phyloP scores from a whole-genome alignment of 2,797 vertebrate genomes.

The Oceanodroma leucorhoa region DNA sequence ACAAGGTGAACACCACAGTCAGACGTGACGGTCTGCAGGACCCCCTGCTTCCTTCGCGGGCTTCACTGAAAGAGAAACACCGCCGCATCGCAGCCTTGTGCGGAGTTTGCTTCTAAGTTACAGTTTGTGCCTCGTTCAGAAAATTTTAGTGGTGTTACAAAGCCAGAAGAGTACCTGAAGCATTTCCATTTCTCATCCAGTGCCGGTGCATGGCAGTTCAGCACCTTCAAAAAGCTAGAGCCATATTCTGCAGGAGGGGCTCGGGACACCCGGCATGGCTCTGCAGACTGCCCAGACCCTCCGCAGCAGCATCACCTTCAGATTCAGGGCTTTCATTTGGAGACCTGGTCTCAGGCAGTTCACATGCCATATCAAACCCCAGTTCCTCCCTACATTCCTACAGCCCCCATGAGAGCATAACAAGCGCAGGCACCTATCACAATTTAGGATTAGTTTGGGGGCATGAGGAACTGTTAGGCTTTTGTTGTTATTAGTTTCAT shows the following conservation, averaged over 20 bases:
- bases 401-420: background rate
- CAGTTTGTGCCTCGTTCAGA: background rate
- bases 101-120: background rate
- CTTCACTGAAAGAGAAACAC: background rate
- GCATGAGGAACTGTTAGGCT: background rate
- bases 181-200: background rate
- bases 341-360: background rate
- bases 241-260: background rate
- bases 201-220: background rate
- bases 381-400: background rate
- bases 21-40: background rate
- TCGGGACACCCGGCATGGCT: fast-evolving
- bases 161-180: background rate
- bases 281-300: background rate
- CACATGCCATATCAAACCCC: background rate
- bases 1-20: background rate
- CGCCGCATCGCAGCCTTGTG: background rate
- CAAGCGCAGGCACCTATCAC: background rate
- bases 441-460: background rate
- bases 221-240: background rate
- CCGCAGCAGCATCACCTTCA: fast-evolving
- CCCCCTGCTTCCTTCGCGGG: background rate
- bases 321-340: background rate
- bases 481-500: background rate
- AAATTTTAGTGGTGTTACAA: background rate